phyloP scores from a whole-genome alignment of 2,797 vertebrate species.

The Neosilurus mollespiculum region DNA sequence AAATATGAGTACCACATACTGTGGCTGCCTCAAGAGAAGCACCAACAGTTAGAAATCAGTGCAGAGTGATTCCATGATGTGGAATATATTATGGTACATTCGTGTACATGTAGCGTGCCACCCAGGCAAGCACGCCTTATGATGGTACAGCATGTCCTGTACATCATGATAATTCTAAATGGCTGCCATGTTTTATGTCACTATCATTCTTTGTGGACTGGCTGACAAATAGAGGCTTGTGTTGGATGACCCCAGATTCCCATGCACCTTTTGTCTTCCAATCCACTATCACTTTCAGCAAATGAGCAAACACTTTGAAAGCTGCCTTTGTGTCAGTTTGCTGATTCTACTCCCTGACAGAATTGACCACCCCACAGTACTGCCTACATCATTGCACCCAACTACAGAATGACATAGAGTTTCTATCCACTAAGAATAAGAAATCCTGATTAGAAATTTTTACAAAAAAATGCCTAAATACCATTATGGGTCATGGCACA shows the following conservation, averaged over 20 bases:
- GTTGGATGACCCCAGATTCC: slow-evolving; percentile 54
- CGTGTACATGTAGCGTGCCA: not conserved
- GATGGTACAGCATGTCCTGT: slow-evolving; percentile 11
- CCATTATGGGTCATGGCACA: not conserved
- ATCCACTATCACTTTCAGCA: slow-evolving; percentile 11
- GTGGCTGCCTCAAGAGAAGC: not conserved
- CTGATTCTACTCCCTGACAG: slow-evolving; percentile 6
- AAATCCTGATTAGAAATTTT: not conserved
- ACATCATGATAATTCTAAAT: slow-evolving; percentile 22
- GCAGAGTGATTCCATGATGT: not conserved
- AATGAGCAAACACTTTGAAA: slow-evolving; percentile 59
- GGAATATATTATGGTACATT: not conserved
- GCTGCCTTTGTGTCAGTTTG: slow-evolving; percentile 66
- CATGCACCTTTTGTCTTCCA: slow-evolving; percentile 27
- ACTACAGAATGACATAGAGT: not conserved
- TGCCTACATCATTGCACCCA: not conserved
- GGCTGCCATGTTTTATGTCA: slow-evolving; percentile 26
- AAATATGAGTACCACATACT: not conserved
- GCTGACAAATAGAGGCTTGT: slow-evolving; percentile 62
- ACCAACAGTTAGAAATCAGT: not conserved
- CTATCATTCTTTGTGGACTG: slow-evolving; percentile 45
- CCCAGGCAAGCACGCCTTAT: not conserved
- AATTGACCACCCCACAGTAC: slow-evolving; percentile 15
- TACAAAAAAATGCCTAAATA: not conserved
- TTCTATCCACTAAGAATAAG: not conserved